Evolutionary conservation across 23 tunicate genomes (phyloP), one percentile per base, ranked within the genome.

Genomic region (Botrylloides violaceus): DNA sequence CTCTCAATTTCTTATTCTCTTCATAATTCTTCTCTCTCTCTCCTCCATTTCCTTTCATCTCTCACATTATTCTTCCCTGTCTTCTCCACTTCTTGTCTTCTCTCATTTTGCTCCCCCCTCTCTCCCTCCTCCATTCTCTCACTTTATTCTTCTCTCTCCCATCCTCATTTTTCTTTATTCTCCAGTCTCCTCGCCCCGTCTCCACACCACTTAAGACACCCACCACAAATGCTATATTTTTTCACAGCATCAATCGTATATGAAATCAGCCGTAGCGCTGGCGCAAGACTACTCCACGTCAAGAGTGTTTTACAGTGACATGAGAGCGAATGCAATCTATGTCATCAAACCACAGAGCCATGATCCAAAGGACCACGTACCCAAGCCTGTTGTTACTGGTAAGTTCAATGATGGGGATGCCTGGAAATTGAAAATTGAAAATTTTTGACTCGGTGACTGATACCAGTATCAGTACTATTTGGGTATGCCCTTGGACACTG

Each of bases 221-320:
- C 18, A 47, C 12, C 55, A 12, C 55, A n/a, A n/a, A n/a, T n/a
- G n/a, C n/a, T n/a, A n/a, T 59, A 59, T 59, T 21, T 59, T 21
- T 21, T 59, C 24, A 12, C 70, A 63, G 70, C 70, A 63, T 30
- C 70, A 32, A 6, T 15, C 56, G 36, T 68, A 37, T 21, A 47
- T 68, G 31, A 71, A 80, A 37, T 80, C 76, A 1, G 86, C 80
- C 68, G 53, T 87, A 18, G 95, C 79, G 15, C 36, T 87, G 68
- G 78, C 86, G 27, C 71, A 55, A 39, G 95, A 87, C 39, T 87
- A 66, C 78, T 33, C 30, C 3, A 70, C 71, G 48, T 36, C 55
- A 30, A 59, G 86, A 0, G 55, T 87, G n/a, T 87, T 87, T 70
- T 87, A 76, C 86, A 80, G 86, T 47, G 95, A 87, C 59, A 64